These are phyloP conservation scores for Aix galericulata DNA, from an alignment of 2,113 vertebrate genomes.

Conservation along the genomic window DNA sequence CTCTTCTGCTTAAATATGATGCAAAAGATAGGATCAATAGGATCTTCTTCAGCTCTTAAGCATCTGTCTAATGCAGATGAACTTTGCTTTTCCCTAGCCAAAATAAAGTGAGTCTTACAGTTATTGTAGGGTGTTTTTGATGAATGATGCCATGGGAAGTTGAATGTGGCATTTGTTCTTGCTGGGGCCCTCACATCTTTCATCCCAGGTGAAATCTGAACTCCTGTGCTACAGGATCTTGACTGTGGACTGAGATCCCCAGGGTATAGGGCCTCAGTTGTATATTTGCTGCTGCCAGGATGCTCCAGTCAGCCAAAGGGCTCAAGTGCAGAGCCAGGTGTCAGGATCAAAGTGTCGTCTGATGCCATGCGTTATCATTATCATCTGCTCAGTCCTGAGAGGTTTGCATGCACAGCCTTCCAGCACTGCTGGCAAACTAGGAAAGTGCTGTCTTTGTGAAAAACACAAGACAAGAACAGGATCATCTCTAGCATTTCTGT, in stretches of 20 bases:
- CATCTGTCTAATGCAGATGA: neutral
- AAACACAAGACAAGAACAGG: neutral
- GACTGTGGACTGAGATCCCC: neutral
- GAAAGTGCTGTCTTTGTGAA: neutral
- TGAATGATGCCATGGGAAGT: neutral
- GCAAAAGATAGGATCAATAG: neutral
- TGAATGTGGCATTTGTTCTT: neutral
- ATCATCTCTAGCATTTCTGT: neutral
- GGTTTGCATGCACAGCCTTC: neutral
- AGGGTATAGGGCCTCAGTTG: neutral
- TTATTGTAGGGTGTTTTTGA: neutral
- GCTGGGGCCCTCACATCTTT: neutral
- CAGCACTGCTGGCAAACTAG: neutral
- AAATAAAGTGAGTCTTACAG: neutral
- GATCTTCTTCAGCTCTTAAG: neutral
- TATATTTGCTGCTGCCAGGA: neutral
- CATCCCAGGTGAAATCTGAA: neutral
- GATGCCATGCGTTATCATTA: rapidly evolving
- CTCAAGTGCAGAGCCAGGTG: neutral
- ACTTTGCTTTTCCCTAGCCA: neutral
- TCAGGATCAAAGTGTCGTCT: neutral
- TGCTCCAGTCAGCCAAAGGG: neutral
- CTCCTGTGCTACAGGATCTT: neutral
- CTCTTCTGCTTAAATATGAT: neutral
- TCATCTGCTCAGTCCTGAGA: neutral